These are phyloP conservation scores for Orycteropus afer DNA, from an alignment of 2,113 vertebrate genomes.

Conservation along the genomic window DNA sequence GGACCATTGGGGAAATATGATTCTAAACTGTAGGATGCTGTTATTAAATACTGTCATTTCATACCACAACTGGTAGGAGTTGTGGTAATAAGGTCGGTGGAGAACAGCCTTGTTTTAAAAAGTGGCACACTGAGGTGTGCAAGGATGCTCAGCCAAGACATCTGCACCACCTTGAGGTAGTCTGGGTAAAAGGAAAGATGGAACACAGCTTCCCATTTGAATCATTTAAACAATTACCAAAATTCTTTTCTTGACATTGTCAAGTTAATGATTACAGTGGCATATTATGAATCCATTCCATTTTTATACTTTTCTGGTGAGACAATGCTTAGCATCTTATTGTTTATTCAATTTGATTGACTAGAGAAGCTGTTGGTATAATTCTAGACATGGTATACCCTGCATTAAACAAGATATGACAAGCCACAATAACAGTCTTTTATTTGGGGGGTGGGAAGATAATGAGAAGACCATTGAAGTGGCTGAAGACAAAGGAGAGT, in stretches of 20 bases:
- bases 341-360: constrained; percentile 61
- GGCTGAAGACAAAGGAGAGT: not conserved
- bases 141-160: too few species aligned
- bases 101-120: too few species aligned
- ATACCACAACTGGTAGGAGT: too few species aligned
- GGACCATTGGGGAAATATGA: too few species aligned
- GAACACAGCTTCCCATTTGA: not conserved
- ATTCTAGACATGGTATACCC: not conserved
- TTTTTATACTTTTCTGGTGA: constrained; percentile 28
- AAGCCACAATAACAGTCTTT: constrained; percentile 42
- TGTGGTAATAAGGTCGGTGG: too few species aligned
- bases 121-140: too few species aligned
- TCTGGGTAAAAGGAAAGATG: too few species aligned
- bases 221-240: constrained; percentile 30
- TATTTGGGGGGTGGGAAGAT: not conserved
- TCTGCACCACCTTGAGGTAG: too few species aligned
- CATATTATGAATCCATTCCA: constrained; percentile 22
- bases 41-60: too few species aligned
- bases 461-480: constrained; percentile 33
- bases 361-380: constrained; percentile 46
- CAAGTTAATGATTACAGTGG: constrained; percentile 50
- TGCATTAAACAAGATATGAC: not conserved
- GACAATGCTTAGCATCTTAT: constrained; percentile 14
- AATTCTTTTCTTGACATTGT: constrained; percentile 1
- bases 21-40: too few species aligned